Evolutionary conservation across 2,888 invertebrate species (phyloP).

Genomic region (Loripinus fragilis): DNA sequence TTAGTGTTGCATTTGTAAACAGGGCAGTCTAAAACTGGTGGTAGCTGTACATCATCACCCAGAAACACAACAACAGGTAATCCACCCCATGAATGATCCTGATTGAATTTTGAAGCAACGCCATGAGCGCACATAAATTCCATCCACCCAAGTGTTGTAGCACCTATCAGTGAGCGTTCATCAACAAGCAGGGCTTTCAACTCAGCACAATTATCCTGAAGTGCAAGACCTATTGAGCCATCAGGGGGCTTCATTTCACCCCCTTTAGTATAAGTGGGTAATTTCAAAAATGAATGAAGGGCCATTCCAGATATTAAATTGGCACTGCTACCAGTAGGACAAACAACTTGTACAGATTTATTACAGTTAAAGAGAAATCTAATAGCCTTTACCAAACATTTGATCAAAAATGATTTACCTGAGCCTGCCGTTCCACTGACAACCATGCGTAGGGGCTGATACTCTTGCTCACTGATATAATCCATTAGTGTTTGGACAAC

Average conservation of each 20-base stretch:
- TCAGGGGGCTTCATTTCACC: conserved; percentile 53
- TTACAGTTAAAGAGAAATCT: background rate
- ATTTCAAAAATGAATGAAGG: conserved; percentile 42
- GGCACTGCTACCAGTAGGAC: conserved; percentile 44
- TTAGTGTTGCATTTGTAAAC: conserved; percentile 27
- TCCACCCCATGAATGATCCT: background rate
- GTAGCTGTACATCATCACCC: conserved; percentile 49
- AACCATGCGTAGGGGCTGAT: background rate
- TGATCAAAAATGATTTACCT: background rate
- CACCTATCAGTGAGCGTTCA: conserved; percentile 53
- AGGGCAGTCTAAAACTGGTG: conserved; percentile 35
- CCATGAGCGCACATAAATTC: conserved; percentile 35
- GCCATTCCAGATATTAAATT: conserved; percentile 54
- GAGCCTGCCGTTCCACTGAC: background rate
- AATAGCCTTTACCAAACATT: background rate
- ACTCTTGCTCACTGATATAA: background rate
- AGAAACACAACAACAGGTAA: conserved; percentile 45
- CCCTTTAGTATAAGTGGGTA: conserved; percentile 47
- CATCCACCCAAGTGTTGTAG: conserved; percentile 46
- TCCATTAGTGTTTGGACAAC: background rate
- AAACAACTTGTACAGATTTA: conserved; percentile 9
- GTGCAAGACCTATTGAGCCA: conserved; percentile 37
- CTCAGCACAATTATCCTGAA: conserved; percentile 51
- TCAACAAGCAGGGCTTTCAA: conserved; percentile 54
- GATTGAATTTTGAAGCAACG: background rate